Percentiles rank a stretch among this genome's conserved stretches.
phyloP scores from a whole-genome alignment of 2,113 vertebrate genomes.

The Montifringilla adamsi region DNA sequence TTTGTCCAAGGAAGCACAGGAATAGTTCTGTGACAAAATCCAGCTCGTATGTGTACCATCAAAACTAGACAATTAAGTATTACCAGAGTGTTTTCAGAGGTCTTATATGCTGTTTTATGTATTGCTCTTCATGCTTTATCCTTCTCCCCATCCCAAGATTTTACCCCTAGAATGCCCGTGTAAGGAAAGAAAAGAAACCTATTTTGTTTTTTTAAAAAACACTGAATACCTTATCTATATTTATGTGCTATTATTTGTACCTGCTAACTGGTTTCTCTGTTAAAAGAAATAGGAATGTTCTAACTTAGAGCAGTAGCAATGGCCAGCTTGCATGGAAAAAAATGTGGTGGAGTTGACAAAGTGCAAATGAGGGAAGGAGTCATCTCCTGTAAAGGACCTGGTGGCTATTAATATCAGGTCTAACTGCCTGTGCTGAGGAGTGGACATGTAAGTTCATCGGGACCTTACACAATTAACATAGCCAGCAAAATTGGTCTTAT shows the following conservation, averaged over 20 bases:
- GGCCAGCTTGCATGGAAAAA: neutral
- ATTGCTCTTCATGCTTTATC: neutral
- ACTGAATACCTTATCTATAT: neutral
- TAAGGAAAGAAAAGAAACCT: neutral
- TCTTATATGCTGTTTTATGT: neutral
- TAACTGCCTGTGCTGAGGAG: neutral
- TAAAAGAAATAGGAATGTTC: neutral
- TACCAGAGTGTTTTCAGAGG: constrained; percentile 2
- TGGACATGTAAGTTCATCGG: neutral
- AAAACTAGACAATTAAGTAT: neutral
- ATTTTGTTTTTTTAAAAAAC: neutral
- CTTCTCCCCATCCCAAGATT: neutral
- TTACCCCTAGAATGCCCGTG: neutral
- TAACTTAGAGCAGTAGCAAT: neutral
- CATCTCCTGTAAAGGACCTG: neutral
- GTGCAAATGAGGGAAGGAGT: neutral
- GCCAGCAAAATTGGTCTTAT: neutral
- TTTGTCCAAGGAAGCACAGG: neutral
- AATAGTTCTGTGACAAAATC: neutral
- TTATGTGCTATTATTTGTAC: neutral
- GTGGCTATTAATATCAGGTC: neutral
- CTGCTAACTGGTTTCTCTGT: neutral
- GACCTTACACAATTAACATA: neutral
- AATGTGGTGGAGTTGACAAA: neutral
- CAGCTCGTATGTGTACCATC: neutral